Conservation (phyloP, 2,888 invertebrate species). For the Dicranocentrus wangi region DNA sequence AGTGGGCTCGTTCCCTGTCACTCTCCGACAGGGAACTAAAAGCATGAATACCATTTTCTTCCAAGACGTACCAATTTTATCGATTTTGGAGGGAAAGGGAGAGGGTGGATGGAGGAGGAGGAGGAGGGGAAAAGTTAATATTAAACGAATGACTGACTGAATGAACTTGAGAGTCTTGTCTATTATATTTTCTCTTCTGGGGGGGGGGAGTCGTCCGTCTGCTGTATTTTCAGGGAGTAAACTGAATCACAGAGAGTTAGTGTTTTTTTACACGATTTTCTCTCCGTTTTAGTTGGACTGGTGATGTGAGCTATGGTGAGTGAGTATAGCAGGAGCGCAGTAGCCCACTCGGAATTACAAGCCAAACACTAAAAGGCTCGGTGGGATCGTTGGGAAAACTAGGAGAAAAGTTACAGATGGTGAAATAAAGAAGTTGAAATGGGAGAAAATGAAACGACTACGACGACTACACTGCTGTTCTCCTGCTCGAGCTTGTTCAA, state of each 20-base stretch:
- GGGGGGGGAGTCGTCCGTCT: neutral
- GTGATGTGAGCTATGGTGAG: neutral
- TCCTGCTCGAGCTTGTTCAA: no score
- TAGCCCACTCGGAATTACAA: neutral
- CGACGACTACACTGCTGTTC: neutral
- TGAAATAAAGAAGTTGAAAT: slow-evolving; percentile 5
- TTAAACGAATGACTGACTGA: slow-evolving; percentile 40
- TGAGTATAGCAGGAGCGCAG: neutral
- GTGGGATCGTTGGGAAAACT: slow-evolving; percentile 18
- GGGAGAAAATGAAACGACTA: neutral
- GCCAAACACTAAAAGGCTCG: neutral
- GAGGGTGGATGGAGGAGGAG: neutral
- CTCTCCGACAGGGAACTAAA: no score
- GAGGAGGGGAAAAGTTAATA: slow-evolving; percentile 41
- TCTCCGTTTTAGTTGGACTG: neutral
- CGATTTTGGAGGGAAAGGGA: slow-evolving; percentile 25
- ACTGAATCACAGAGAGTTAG: neutral
- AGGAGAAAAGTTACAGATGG: slow-evolving; percentile 27
- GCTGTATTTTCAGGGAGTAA: neutral
- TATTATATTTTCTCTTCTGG: neutral
- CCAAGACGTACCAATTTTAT: slow-evolving; percentile 35
- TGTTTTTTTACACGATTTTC: neutral
- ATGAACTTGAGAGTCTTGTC: slow-evolving; percentile 1
- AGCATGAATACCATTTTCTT: slow-evolving; percentile 28
- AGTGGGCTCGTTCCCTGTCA: no score